Evolutionary conservation across 2,888 invertebrate species (phyloP).

Genomic region (Gryllus longicercus): DNA sequence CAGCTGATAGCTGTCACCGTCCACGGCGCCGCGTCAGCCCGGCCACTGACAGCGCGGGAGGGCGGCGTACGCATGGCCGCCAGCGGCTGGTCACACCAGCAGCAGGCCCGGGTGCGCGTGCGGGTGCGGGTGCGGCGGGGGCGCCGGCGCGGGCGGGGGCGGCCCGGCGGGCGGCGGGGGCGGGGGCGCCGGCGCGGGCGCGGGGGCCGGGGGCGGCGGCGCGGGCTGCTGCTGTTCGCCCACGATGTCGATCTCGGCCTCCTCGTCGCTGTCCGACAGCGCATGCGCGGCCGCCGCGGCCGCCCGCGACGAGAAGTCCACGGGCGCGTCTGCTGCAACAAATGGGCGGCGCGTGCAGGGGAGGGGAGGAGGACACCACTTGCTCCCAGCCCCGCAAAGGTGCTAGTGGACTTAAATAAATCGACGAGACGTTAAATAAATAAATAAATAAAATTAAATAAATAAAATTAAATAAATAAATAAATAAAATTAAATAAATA

Average conservation of each 20-base stretch:
- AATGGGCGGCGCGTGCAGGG: not conserved
- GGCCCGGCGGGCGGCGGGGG: not conserved
- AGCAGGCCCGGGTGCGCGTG: not conserved
- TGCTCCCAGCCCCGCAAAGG: no score
- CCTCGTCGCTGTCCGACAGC: slow-evolving; percentile 37
- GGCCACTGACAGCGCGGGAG: not conserved
- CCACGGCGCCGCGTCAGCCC: not conserved
- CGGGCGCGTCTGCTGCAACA: slow-evolving; percentile 33
- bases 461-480: no score
- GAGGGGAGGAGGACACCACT: no score
- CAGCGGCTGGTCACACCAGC: not conserved
- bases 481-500: no score
- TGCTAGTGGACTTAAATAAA: no score
- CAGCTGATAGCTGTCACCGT: no score
- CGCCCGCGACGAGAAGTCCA: slow-evolving; percentile 34
- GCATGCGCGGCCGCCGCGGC: slow-evolving; percentile 28
- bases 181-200: not conserved
- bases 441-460: no score
- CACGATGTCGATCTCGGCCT: slow-evolving; percentile 42
- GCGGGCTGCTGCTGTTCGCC: slow-evolving; percentile 36
- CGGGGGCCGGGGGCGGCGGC: not conserved
- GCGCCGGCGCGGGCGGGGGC: not conserved
- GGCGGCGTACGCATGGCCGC: not conserved
- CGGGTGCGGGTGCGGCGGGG: not conserved
- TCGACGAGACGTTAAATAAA: no score